Evolutionary conservation across 1,140 invertebrate genomes (phyloP).

Genomic region (Grapholita molesta): DNA sequence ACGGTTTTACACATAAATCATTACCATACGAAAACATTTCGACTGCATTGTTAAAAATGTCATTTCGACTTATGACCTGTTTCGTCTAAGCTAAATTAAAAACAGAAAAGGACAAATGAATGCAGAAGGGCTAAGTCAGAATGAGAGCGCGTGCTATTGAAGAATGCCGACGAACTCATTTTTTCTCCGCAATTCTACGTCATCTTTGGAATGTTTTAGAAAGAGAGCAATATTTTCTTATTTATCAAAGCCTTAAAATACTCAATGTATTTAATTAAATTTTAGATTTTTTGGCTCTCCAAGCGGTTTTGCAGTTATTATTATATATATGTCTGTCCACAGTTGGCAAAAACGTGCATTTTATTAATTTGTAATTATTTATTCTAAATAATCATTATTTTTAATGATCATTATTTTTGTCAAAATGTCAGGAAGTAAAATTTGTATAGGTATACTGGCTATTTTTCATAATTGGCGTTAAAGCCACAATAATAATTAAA

Average conservation of each 20-base stretch:
- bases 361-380: too few species aligned
- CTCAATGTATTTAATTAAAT: too few species aligned
- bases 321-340: too few species aligned
- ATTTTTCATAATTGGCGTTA: background rate
- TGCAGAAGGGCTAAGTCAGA: slow-evolving; percentile 34
- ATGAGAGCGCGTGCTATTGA: slow-evolving; percentile 47
- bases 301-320: too few species aligned
- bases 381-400: too few species aligned
- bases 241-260: background rate
- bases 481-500: background rate
- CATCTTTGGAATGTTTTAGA: slow-evolving; percentile 11
- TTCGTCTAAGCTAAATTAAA: slow-evolving; percentile 68
- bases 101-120: slow-evolving; percentile 45
- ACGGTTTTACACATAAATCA: slow-evolving; percentile 73
- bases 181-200: slow-evolving; percentile 16
- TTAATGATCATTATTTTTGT: background rate
- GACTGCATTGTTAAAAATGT: slow-evolving; percentile 73
- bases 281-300: too few species aligned
- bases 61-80: slow-evolving; percentile 73
- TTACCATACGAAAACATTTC: slow-evolving; percentile 76
- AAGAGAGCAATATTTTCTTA: background rate
- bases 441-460: background rate
- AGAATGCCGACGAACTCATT: slow-evolving; percentile 51
- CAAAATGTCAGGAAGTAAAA: background rate
- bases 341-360: too few species aligned